Percentiles rank a stretch among this genome's conserved stretches.
Evolutionary conservation across 2,888 invertebrate genomes (phyloP).

Genomic region (Mesochorus sp.): DNA sequence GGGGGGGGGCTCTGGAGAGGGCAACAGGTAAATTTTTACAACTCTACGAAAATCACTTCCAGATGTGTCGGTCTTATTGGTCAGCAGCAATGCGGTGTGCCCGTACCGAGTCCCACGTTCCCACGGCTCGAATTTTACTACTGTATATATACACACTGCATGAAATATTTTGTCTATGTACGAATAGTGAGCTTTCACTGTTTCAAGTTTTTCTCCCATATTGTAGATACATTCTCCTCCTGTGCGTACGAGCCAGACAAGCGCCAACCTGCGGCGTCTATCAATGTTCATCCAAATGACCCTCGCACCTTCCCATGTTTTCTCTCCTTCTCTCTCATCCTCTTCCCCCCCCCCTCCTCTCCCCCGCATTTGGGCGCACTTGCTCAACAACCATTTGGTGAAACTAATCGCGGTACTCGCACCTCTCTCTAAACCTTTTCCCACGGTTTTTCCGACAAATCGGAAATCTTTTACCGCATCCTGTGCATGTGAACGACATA

Average conservation of each 20-base stretch:
- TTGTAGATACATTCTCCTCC: slow-evolving; percentile 34
- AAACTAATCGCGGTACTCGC: slow-evolving; percentile 45
- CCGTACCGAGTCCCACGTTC: slow-evolving; percentile 67
- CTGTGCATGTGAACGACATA: neutral
- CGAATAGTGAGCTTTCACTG: slow-evolving; percentile 54
- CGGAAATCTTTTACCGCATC: neutral
- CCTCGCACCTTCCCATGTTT: slow-evolving; percentile 10
- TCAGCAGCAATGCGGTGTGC: slow-evolving; percentile 68
- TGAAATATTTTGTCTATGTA: slow-evolving; percentile 64
- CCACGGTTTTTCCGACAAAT: slow-evolving; percentile 34
- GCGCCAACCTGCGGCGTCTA: too few relatives aligned
- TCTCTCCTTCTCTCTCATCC: slow-evolving; percentile 1
- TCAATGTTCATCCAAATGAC: slow-evolving; percentile 28
- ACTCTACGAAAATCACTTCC: slow-evolving; percentile 74
- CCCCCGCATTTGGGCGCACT: slow-evolving; percentile 14
- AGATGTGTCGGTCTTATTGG: slow-evolving; percentile 73
- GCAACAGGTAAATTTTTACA: slow-evolving; percentile 73
- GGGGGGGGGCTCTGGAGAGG: too few relatives aligned
- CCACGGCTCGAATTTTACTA: slow-evolving; percentile 73
- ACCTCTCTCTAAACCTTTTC: slow-evolving; percentile 32
- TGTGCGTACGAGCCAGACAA: slow-evolving; percentile 30
- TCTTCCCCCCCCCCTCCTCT: too few relatives aligned
- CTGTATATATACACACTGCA: slow-evolving; percentile 62
- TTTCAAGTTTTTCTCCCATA: slow-evolving; percentile 53
- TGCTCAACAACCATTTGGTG: slow-evolving; percentile 35